Evolutionary conservation across 2,113 vertebrate genomes (phyloP), one percentile per base, ranked within the genome.

Genomic region (Morphnarchus princeps): DNA sequence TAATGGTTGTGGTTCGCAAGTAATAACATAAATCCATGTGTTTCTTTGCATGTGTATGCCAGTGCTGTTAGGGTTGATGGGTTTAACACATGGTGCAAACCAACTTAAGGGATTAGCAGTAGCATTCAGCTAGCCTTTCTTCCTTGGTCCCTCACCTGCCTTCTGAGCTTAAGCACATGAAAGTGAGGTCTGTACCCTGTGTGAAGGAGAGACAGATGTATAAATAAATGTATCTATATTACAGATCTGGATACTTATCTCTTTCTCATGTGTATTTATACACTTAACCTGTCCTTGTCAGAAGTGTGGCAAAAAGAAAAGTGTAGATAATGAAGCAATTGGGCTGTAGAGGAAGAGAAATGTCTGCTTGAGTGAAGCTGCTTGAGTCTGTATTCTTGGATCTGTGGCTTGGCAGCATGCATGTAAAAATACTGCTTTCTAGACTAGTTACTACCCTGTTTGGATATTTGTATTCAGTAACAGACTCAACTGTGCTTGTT

Each of bases 331-430:
- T 19, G 29, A 71, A 78, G 38, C 17, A 66, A 36, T 8, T 36
- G 14, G 9, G 18, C 7, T 85, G 22, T 71, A 45, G 47, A 59
- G 38, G 61, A 55, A 62, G 38, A 69, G n/a, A 71, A 85, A 5
- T 17, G 9, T 43, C 29, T 31, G 28, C 38, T 70, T 78, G 50
- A 74, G 42, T 40, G 54, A 61, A 93, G 47, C 36, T 82, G 10
- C 61, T 82, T 49, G 40, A 74, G 8, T 54, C 26, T 62, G 26
- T 82, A 7, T 40, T 88, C 10, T 69, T 89, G 65, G 14, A 47
- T 85, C 40, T 93, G 70, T 90, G 74, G 13, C 36, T 95, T 96
- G 87, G 87, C 92, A 88, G 78, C 61, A 45, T 26, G 31, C 0
- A 1, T 72, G 26, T 63, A 43, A 54, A 95, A 90, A 34, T 80